Conservation (phyloP, 2,888 invertebrate genomes). For the Mythimna ferrago region DNA sequence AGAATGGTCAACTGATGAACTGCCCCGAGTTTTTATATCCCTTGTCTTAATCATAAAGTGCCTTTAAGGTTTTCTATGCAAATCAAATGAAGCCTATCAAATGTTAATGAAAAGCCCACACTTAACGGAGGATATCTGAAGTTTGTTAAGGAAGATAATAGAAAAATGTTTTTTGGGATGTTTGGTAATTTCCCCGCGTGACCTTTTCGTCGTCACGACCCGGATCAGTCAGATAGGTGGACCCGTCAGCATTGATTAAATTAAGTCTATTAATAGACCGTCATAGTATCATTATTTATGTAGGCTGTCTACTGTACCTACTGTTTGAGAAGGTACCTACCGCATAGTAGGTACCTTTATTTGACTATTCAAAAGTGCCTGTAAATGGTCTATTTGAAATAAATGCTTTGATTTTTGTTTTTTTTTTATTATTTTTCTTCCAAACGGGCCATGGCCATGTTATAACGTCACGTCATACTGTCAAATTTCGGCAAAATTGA, state of each 20-base stretch:
- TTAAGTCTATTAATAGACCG: not conserved
- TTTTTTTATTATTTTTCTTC: too few species aligned
- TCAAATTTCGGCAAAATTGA: too few species aligned
- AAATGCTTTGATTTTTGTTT: too few species aligned
- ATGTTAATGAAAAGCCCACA: slow-evolving; percentile 62
- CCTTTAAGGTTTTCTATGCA: slow-evolving; percentile 68
- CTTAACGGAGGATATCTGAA: slow-evolving; percentile 32
- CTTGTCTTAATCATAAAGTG: slow-evolving; percentile 47
- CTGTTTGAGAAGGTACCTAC: too few species aligned
- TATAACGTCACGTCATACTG: too few species aligned
- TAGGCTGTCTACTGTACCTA: too few species aligned
- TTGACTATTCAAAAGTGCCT: too few species aligned
- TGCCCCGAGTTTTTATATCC: slow-evolving; percentile 54
- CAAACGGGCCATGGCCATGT: too few species aligned
- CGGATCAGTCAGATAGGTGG: slow-evolving; percentile 2
- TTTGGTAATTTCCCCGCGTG: slow-evolving; percentile 25
- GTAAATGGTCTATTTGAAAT: too few species aligned
- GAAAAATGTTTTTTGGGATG: slow-evolving; percentile 22
- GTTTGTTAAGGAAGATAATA: slow-evolving; percentile 35
- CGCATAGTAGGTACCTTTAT: too few species aligned
- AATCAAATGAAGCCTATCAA: slow-evolving; percentile 81
- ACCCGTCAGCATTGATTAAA: slow-evolving; percentile 1
- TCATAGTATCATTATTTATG: slow-evolving; percentile 5
- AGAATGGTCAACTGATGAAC: slow-evolving; percentile 41
- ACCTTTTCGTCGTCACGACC: slow-evolving; percentile 4